These are phyloP conservation scores for Baryphthengus martii DNA, from an alignment of 2,113 vertebrate genomes.

Conservation along the genomic window DNA sequence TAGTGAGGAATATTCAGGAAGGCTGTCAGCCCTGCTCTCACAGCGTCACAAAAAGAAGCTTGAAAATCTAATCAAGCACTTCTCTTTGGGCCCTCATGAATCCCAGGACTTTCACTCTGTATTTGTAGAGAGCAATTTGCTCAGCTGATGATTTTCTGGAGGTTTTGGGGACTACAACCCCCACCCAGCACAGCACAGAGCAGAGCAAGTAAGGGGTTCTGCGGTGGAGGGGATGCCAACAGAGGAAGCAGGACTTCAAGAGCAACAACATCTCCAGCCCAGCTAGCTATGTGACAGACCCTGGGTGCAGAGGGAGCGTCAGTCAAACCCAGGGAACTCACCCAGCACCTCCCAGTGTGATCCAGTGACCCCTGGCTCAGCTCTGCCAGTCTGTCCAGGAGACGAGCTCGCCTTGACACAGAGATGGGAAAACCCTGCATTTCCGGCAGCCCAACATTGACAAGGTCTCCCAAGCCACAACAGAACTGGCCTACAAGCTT, in stretches of 20 bases:
- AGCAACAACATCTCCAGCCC: background rate
- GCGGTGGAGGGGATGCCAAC: background rate
- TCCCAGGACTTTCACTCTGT: background rate
- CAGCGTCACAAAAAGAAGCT: background rate
- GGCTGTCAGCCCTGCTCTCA: background rate
- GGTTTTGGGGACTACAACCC: background rate
- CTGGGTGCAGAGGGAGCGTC: accelerated
- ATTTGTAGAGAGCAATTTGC: slow-evolving; percentile 24
- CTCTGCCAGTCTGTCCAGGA: background rate
- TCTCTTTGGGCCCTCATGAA: background rate
- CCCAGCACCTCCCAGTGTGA: background rate
- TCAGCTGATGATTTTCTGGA: background rate
- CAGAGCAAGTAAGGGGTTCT: background rate
- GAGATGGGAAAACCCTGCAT: background rate
- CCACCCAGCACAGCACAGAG: background rate
- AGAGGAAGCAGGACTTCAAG: background rate
- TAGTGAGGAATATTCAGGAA: background rate
- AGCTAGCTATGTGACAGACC: accelerated
- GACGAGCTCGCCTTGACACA: accelerated
- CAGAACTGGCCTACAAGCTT: background rate
- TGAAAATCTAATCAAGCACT: slow-evolving; percentile 19
- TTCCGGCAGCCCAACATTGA: background rate
- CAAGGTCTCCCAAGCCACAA: background rate
- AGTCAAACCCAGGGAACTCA: background rate
- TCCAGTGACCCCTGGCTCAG: background rate